These are phyloP conservation scores for Danio aesculapii DNA, from an alignment of 2,797 vertebrate genomes.

Conservation along the genomic window DNA sequence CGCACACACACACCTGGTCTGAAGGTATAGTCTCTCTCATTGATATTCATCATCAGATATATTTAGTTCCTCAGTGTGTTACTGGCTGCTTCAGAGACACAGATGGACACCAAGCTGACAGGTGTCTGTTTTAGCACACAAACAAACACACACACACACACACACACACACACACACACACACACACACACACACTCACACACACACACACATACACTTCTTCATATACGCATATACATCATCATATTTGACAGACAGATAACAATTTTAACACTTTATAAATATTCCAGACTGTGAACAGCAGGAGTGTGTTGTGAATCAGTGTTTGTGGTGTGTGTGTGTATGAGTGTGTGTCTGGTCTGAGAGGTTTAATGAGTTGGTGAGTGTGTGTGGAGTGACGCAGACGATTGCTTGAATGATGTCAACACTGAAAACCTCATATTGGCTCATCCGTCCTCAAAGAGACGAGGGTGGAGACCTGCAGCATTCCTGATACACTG, in stretches of 20 bases:
- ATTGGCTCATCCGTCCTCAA: background rate
- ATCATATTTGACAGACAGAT: background rate
- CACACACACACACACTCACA: background rate
- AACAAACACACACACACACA: background rate
- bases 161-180: background rate
- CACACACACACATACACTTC: background rate
- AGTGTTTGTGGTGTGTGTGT: background rate
- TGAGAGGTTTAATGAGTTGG: background rate
- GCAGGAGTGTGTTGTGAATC: background rate
- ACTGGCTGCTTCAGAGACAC: slow-evolving; percentile 53
- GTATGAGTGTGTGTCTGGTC: background rate
- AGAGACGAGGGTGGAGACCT: slow-evolving; percentile 46
- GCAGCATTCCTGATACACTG: slow-evolving; percentile 51
- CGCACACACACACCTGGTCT: background rate
- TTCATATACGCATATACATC: background rate
- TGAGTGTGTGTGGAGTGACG: slow-evolving; percentile 12
- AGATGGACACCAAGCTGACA: slow-evolving; percentile 60
- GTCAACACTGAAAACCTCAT: slow-evolving; percentile 36
- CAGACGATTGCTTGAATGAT: slow-evolving; percentile 17
- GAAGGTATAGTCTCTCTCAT: background rate
- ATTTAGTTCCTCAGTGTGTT: slow-evolving; percentile 21
- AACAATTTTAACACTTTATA: background rate
- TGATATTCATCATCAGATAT: background rate
- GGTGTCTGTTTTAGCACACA: slow-evolving; percentile 55
- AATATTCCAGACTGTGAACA: background rate